phyloP scores from a whole-genome alignment of 92 coral and sea anemone genomes.

The Bergia sp. region DNA sequence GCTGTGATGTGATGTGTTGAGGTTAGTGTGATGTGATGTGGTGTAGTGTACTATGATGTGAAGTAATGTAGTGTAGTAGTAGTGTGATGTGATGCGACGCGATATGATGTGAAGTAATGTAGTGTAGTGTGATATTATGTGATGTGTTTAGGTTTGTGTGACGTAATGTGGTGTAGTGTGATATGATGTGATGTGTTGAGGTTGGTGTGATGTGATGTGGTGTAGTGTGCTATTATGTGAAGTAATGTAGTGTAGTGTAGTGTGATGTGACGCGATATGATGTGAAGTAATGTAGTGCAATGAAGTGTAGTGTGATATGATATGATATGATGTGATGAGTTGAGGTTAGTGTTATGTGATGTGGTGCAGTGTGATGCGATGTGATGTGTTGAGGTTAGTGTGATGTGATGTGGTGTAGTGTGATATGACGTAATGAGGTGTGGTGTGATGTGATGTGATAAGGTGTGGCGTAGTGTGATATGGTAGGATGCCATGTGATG shows the following conservation, averaged over 20 bases:
- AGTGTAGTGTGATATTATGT: background rate
- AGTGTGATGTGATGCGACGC: background rate
- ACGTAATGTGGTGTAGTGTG: too few species aligned
- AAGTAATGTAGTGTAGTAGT: background rate
- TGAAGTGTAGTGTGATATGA: too few species aligned
- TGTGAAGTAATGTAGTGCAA: background rate
- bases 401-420: background rate
- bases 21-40: too few species aligned
- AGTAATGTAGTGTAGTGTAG: too few species aligned
- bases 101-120: background rate
- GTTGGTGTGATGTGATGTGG: background rate
- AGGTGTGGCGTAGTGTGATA: background rate
- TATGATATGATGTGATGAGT: background rate
- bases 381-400: background rate
- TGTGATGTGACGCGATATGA: too few species aligned
- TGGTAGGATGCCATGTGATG: background rate
- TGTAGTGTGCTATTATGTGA: background rate
- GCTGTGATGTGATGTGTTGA: background rate
- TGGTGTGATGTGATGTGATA: background rate
- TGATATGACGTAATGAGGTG: background rate
- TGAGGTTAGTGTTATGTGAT: background rate
- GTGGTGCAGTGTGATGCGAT: background rate
- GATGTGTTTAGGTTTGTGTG: background rate
- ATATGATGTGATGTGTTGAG: background rate
- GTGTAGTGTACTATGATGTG: background rate